Conservation (phyloP, 2,888 invertebrate species). For the Melanostoma scalare region DNA sequence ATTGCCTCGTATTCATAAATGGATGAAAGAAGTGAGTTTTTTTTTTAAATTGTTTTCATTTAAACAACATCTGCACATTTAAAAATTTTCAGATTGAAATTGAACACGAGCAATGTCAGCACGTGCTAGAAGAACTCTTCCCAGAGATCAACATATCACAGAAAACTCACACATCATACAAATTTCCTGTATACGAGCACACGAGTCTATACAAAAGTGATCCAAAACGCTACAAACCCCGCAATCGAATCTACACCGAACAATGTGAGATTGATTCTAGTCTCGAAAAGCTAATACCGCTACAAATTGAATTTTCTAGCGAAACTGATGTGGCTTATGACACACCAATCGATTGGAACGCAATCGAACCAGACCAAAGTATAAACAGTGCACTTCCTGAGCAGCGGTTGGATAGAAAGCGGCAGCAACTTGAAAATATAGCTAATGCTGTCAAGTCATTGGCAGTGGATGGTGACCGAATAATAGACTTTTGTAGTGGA, state of each 20-base stretch:
- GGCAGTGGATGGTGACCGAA: slow-evolving; percentile 86
- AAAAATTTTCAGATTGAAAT: slow-evolving; percentile 76
- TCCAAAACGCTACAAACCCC: slow-evolving; percentile 89
- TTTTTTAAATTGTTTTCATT: no score
- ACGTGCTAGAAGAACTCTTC: slow-evolving; percentile 76
- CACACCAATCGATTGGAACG: slow-evolving; percentile 85
- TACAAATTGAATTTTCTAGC: slow-evolving; percentile 77
- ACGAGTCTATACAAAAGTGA: slow-evolving; percentile 85
- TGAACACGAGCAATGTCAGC: slow-evolving; percentile 76
- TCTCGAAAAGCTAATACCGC: slow-evolving; percentile 77
- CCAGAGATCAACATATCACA: slow-evolving; percentile 61
- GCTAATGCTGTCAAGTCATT: slow-evolving; percentile 89
- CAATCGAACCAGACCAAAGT: slow-evolving; percentile 88
- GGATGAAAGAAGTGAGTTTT: slow-evolving; percentile 83
- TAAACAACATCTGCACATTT: neutral
- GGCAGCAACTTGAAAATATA: slow-evolving; percentile 93
- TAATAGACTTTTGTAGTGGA: slow-evolving; percentile 97
- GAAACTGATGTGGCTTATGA: slow-evolving; percentile 75
- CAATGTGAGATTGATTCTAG: slow-evolving; percentile 88
- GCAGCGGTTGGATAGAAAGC: slow-evolving; percentile 89
- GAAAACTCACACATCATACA: slow-evolving; percentile 44
- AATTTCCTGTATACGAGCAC: slow-evolving; percentile 78
- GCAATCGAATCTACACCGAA: slow-evolving; percentile 88
- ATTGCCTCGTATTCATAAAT: slow-evolving; percentile 86
- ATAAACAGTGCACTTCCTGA: slow-evolving; percentile 90